Evolutionary conservation across 1,140 invertebrate genomes (phyloP), one percentile per base, ranked within the genome.

Genomic region (Caerostris darwini): DNA sequence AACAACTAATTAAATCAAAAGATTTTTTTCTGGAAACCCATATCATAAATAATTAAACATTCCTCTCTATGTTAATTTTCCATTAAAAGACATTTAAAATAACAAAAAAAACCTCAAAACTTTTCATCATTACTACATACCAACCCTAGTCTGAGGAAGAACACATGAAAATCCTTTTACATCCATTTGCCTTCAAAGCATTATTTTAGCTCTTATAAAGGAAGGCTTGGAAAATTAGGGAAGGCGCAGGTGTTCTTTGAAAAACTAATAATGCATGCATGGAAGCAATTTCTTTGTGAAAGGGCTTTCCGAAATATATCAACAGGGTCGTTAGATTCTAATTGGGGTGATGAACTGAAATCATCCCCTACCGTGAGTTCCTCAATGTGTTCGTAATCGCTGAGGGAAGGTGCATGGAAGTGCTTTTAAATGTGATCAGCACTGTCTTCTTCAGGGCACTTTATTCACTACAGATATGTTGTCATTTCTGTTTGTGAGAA

Each of bases 261-360:
- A 77, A 77, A 77, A 77, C 71, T 34, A 5, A 50, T 77, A 77
- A 77, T 53, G 71, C 34, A 77, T 77, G 10, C 71, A 77, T 12
- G 8, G 34, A 53, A 77, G 71, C 8, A 12, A 10, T 34, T 50
- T 77, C 71, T 53, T 53, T 77, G 71, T 77, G 14, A 67, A 77
- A 12, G 8, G 6, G 3, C n/a, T 5, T 7, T 34, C 34, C 10
- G 53, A 19, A 77, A 77, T 5, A 50, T 53, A 77, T 77, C 71
- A 77, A 77, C 71, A 77, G 69, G 69, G 71, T 77, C 71, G 71
- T 77, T 77, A 77, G 19, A 50, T 77, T 77, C 34, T 77, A 77
- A 77, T 77, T 77, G 71, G 71, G 71, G 71, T 53, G 71, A 77
- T 77, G 71, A 77, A 50, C 71, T 12, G 19, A 5, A 34, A 77